Percentiles rank a stretch among this genome's conserved stretches.
These are phyloP conservation scores for Ceyx melanurus DNA, from an alignment of 2,113 vertebrate species.

Conservation along the genomic window DNA sequence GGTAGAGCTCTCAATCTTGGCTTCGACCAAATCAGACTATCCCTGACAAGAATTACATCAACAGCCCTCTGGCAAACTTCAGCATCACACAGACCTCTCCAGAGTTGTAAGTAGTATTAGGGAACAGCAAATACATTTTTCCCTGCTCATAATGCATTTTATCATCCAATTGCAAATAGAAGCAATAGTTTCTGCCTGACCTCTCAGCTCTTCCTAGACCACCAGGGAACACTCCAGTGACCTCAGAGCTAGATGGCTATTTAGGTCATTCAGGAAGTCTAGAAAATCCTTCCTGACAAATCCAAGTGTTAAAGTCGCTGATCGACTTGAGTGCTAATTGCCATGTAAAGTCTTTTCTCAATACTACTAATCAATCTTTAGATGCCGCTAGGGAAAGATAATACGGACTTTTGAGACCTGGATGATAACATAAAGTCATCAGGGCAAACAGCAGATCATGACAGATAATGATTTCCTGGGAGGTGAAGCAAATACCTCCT, in stretches of 20 bases:
- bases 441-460: neutral
- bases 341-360: neutral
- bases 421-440: conserved; percentile 7
- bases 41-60: neutral
- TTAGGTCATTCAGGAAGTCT: neutral
- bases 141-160: neutral
- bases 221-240: neutral
- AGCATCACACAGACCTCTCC: neutral
- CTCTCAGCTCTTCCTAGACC: neutral
- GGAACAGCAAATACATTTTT: neutral
- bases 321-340: neutral
- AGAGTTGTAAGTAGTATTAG: neutral
- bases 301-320: neutral
- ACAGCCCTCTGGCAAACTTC: neutral
- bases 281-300: neutral
- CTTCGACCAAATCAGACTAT: neutral
- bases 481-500: conserved; percentile 4
- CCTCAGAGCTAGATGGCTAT: neutral
- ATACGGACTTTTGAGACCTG: neutral
- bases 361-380: neutral
- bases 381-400: neutral
- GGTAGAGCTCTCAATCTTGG: neutral
- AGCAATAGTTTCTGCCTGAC: neutral
- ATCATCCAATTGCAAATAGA: neutral
- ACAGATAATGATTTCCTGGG: conserved; percentile 39